A percentile compares a stretch with the other conserved stretches of the same genome.
These are phyloP conservation scores for Papilio gigon DNA, from an alignment of 2,888 invertebrate species.

Conservation along the genomic window DNA sequence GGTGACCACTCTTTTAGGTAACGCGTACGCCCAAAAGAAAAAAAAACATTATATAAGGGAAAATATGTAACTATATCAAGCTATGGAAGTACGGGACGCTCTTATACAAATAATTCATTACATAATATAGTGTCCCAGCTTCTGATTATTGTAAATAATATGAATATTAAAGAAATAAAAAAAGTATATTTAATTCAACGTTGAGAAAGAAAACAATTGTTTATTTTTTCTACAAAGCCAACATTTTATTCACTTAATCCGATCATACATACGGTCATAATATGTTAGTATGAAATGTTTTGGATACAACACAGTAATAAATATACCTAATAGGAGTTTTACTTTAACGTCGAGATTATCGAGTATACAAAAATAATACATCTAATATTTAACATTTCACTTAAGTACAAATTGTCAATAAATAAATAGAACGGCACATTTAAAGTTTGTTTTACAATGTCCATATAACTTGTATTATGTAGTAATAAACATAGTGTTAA, in stretches of 20 bases:
- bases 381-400: constrained; percentile 34
- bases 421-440: constrained; percentile 42
- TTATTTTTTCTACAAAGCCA: constrained; percentile 46
- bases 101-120: too few relatives aligned
- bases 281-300: constrained; percentile 39
- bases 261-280: constrained; percentile 37
- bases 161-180: too few relatives aligned
- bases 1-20: too few relatives aligned
- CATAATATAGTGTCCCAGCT: too few relatives aligned
- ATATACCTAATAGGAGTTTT: constrained; percentile 34
- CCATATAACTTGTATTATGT: not conserved
- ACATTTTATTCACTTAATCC: constrained; percentile 47
- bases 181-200: not conserved
- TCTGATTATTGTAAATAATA: too few relatives aligned
- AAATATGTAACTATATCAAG: too few relatives aligned
- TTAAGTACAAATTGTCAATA: constrained; percentile 41
- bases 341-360: constrained; percentile 29
- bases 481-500: not conserved
- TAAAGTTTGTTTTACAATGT: not conserved
- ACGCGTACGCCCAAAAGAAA: too few relatives aligned
- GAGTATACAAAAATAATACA: constrained; percentile 39
- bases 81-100: too few relatives aligned
- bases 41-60: too few relatives aligned
- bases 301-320: constrained; percentile 29
- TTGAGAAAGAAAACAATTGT: constrained; percentile 35